These are phyloP conservation scores for Epizoanthus stellaris DNA, from an alignment of 92 coral and sea anemone genomes.

Conservation along the genomic window DNA sequence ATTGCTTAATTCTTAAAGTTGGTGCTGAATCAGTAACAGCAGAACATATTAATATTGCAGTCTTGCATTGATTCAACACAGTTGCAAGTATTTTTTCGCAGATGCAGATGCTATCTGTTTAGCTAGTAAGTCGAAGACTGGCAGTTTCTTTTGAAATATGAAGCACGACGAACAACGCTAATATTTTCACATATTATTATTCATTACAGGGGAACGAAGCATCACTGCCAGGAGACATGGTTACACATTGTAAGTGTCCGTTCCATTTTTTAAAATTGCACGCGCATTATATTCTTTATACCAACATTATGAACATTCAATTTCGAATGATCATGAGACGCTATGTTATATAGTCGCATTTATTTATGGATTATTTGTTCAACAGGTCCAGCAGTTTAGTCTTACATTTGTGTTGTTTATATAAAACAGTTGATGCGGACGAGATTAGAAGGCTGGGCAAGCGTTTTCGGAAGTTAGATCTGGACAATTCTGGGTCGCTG, in stretches of 20 bases:
- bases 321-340: conserved; percentile 30
- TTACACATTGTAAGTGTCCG: conserved; percentile 91
- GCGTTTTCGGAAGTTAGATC: conserved; percentile 92
- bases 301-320: conserved; percentile 20
- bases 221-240: conserved; percentile 94
- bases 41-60: conserved; percentile 4
- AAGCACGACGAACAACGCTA: background rate
- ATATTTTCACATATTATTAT: conserved; percentile 24
- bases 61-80: background rate
- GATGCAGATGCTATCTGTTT: conserved; percentile 40
- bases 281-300: background rate
- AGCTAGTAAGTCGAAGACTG: conserved; percentile 23
- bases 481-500: conserved; percentile 96
- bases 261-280: conserved; percentile 30
- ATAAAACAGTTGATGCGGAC: conserved; percentile 87
- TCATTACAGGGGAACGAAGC: conserved; percentile 93
- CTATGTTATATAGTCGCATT: conserved; percentile 25
- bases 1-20: background rate
- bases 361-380: conserved; percentile 44
- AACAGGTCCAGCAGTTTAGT: conserved; percentile 37
- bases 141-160: conserved; percentile 20
- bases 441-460: conserved; percentile 97
- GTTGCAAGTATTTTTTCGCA: background rate
- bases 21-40: conserved; percentile 27
- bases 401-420: conserved; percentile 49